Evolutionary conservation across 64 coral and sea anemone genomes (phyloP).

Genomic region (Hydrozoanthus tunicans): DNA sequence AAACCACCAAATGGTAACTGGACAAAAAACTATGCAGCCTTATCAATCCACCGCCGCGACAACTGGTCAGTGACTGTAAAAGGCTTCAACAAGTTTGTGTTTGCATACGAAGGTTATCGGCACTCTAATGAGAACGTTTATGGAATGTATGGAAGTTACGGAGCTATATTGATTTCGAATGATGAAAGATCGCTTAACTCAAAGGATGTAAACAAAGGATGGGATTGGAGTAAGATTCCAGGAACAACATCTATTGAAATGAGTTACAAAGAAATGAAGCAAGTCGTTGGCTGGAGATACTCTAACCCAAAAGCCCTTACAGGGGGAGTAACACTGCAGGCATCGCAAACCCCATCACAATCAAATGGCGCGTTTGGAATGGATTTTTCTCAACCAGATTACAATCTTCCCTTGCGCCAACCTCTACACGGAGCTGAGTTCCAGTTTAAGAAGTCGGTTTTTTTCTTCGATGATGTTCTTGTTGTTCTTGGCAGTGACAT

Average conservation of each 20-base stretch:
- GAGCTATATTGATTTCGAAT: constrained; percentile 74
- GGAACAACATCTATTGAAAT: constrained; percentile 69
- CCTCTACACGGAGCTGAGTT: constrained; percentile 19
- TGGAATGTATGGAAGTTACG: constrained; percentile 75
- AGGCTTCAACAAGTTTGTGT: constrained; percentile 70
- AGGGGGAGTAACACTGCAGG: constrained; percentile 54
- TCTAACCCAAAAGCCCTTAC: constrained; percentile 35
- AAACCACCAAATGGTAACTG: constrained; percentile 73
- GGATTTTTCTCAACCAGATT: constrained; percentile 66
- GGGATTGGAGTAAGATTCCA: constrained; percentile 87
- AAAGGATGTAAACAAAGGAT: constrained; percentile 73
- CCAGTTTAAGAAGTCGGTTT: constrained; percentile 78
- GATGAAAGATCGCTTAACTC: constrained; percentile 34
- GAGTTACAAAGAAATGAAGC: constrained; percentile 36
- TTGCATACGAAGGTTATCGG: constrained; percentile 58
- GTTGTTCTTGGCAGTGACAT: constrained; percentile 75
- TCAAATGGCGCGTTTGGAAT: constrained; percentile 81
- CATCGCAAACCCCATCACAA: background rate
- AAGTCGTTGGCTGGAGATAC: constrained; percentile 35
- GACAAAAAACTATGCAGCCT: constrained; percentile 73
- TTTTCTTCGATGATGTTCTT: constrained; percentile 69
- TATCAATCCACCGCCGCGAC: constrained; percentile 73
- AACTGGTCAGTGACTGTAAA: constrained; percentile 78
- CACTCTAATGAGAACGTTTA: constrained; percentile 57
- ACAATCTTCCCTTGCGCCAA: background rate